Evolutionary conservation across 2,797 vertebrate species (phyloP).

Genomic region (Enteromius thamalakanensis): DNA sequence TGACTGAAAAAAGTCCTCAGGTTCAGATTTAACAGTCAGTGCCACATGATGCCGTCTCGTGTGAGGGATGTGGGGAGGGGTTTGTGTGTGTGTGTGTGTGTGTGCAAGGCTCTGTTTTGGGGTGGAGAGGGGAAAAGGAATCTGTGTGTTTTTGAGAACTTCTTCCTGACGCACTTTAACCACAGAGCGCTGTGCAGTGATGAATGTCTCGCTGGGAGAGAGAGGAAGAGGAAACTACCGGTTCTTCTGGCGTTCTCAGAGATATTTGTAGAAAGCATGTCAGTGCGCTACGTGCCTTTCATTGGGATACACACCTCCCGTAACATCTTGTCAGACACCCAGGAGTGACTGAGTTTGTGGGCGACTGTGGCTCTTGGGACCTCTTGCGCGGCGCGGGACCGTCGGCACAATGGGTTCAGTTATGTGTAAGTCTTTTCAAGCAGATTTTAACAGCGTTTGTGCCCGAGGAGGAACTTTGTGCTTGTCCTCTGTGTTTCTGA

Average conservation of each 20-base stretch:
- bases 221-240: constrained; percentile 70
- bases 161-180: constrained; percentile 45
- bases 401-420: constrained; percentile 76
- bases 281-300: constrained; percentile 39
- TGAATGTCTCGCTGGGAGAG: constrained; percentile 58
- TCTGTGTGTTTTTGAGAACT: constrained; percentile 50
- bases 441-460: not conserved
- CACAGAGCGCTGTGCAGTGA: constrained; percentile 38
- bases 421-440: constrained; percentile 75
- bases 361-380: constrained; percentile 12
- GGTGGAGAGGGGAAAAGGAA: constrained; percentile 53
- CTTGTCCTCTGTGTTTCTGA: not conserved
- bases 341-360: not conserved
- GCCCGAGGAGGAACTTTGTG: not conserved
- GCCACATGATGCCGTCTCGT: constrained; percentile 43
- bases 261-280: constrained; percentile 67
- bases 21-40: constrained; percentile 8
- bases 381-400: not conserved
- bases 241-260: constrained; percentile 65
- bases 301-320: constrained; percentile 16
- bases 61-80: constrained; percentile 34
- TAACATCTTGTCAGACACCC: constrained; percentile 2
- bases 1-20: constrained; percentile 18
- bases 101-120: constrained; percentile 44
- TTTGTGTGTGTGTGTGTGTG: constrained; percentile 37